Conservation (phyloP, 1,140 invertebrate species). For the Zaprionus lachaisei region DNA sequence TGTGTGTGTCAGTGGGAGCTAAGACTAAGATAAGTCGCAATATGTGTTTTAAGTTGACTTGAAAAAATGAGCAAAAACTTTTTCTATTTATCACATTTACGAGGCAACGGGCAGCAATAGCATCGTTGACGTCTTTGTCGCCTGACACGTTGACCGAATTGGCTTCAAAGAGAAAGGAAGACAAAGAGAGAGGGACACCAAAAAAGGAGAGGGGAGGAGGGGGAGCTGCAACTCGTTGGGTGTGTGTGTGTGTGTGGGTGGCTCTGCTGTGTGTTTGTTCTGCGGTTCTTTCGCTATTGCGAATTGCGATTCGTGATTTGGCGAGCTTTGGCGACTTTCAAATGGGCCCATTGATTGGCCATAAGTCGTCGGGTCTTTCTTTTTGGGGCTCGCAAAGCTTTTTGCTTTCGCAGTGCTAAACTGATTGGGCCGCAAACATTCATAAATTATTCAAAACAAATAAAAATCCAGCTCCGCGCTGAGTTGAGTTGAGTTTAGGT, state of each 20-base stretch:
- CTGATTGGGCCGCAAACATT: slow-evolving; percentile 53
- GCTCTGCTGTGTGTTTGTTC: neutral
- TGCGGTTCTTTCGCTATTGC: slow-evolving; percentile 14
- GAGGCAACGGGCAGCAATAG: slow-evolving; percentile 23
- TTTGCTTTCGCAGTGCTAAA: slow-evolving; percentile 22
- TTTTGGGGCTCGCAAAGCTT: neutral
- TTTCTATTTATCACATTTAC: slow-evolving; percentile 64
- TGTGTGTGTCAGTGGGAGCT: slow-evolving; percentile 41
- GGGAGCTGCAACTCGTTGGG: neutral
- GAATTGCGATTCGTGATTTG: slow-evolving; percentile 19
- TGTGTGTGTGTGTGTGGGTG: neutral
- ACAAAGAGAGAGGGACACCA: neutral
- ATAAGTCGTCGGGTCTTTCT: slow-evolving; percentile 20
- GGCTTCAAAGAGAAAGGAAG: neutral
- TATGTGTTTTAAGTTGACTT: slow-evolving; percentile 36
- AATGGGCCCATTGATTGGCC: slow-evolving; percentile 42
- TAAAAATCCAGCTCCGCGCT: slow-evolving; percentile 38
- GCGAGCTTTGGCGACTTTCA: slow-evolving; percentile 37
- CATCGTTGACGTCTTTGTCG: slow-evolving; percentile 45
- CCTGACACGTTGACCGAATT: slow-evolving; percentile 39
- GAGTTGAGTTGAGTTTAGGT: slow-evolving; percentile 15
- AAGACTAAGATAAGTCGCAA: too few relatives aligned
- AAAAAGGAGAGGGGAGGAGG: neutral
- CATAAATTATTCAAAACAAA: slow-evolving; percentile 77
- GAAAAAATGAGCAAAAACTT: slow-evolving; percentile 49